Evolutionary conservation across 1,140 invertebrate species (phyloP).

Genomic region (Heliconius hermathena): DNA sequence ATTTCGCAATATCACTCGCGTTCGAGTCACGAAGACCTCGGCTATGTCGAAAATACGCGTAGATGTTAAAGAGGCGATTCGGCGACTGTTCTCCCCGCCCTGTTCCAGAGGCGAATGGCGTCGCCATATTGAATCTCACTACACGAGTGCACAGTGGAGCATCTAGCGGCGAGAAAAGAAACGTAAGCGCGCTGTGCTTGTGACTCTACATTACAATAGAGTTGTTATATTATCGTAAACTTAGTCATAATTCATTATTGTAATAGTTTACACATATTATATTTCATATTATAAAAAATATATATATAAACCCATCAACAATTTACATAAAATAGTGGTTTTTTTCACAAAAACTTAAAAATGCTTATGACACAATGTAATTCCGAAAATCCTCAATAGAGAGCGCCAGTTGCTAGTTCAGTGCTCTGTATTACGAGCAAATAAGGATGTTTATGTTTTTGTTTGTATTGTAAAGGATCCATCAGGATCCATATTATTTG

Average conservation of each 20-base stretch:
- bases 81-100: conserved; percentile 79
- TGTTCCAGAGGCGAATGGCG: conserved; percentile 78
- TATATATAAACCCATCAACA: neutral
- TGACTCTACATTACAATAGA: conserved; percentile 5
- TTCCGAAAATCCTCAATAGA: conserved; percentile 19
- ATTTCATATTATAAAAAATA: neutral
- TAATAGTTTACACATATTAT: neutral
- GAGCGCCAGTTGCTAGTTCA: conserved; percentile 22
- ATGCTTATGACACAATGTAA: neutral
- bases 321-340: neutral
- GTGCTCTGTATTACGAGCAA: conserved; percentile 18
- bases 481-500: conserved; percentile 16
- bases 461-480: conserved; percentile 21
- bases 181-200: conserved; percentile 24
- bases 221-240: neutral
- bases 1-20: conserved; percentile 76
- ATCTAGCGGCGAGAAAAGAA: conserved; percentile 60
- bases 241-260: neutral
- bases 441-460: conserved; percentile 32
- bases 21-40: conserved; percentile 71
- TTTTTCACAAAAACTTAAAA: neutral
- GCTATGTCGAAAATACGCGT: conserved; percentile 76
- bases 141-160: conserved; percentile 52
- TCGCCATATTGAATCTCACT: conserved; percentile 78
- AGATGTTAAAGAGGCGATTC: conserved; percentile 75